These are phyloP conservation scores for Lampropteryx suffumata DNA, from an alignment of 2,888 invertebrate genomes.

Conservation along the genomic window DNA sequence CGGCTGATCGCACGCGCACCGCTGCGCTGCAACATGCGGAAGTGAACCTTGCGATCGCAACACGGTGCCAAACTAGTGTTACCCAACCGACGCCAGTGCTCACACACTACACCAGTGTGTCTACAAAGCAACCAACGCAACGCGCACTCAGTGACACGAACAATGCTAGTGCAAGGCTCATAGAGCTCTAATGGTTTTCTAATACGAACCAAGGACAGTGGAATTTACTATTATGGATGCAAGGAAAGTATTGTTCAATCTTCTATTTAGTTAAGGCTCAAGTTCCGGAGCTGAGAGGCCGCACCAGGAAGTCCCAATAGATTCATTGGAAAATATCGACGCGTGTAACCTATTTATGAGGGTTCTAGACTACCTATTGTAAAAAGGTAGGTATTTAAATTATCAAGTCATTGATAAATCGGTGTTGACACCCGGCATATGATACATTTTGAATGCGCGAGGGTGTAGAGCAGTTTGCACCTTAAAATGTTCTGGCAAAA, in stretches of 20 bases:
- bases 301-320: slow-evolving; percentile 49
- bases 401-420: slow-evolving; percentile 73
- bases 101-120: slow-evolving; percentile 50
- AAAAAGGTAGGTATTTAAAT: slow-evolving; percentile 47
- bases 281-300: slow-evolving; percentile 5
- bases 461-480: slow-evolving; percentile 63
- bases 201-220: slow-evolving; percentile 71
- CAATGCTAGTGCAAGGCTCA: slow-evolving; percentile 74
- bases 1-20: slow-evolving; percentile 43
- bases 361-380: slow-evolving; percentile 45
- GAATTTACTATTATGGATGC: slow-evolving; percentile 74
- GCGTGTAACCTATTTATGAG: slow-evolving; percentile 54
- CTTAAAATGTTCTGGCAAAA: slow-evolving; percentile 61
- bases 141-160: slow-evolving; percentile 70
- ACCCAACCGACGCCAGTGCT: slow-evolving; percentile 11
- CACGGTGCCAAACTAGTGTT: slow-evolving; percentile 28
- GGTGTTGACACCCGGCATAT: slow-evolving; percentile 70
- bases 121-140: slow-evolving; percentile 50
- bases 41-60: slow-evolving; percentile 62
- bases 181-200: slow-evolving; percentile 70
- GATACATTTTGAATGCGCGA: slow-evolving; percentile 62
- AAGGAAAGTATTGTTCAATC: slow-evolving; percentile 74
- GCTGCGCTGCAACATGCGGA: slow-evolving; percentile 76
- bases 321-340: slow-evolving; percentile 43
- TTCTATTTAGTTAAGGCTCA: slow-evolving; percentile 28